Evolutionary conservation across 2,888 invertebrate genomes (phyloP).

Genomic region (Pristionchus mayeri): DNA sequence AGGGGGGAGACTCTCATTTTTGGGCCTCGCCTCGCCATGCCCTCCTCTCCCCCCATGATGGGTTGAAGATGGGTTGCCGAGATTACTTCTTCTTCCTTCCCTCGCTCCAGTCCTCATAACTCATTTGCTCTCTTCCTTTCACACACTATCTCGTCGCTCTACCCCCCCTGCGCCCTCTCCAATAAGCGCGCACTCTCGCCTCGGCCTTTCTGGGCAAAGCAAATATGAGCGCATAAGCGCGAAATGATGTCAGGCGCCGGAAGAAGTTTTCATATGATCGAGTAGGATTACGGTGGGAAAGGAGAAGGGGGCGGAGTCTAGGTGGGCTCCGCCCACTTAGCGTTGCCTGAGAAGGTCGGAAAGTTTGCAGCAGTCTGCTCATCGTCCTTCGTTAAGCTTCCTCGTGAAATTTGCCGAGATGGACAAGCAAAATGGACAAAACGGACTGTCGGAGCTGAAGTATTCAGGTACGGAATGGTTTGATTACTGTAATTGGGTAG

Average conservation of each 20-base stretch:
- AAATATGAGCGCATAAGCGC: background rate
- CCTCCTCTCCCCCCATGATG: too few relatives aligned
- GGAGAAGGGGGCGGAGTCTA: constrained; percentile 13
- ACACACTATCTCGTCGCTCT: constrained; percentile 12
- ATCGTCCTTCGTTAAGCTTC: background rate
- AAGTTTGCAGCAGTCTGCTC: background rate
- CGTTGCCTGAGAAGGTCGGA: background rate
- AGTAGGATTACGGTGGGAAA: constrained; percentile 30
- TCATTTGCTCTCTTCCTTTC: constrained; percentile 12
- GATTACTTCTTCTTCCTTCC: constrained; percentile 33
- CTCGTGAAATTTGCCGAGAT: background rate
- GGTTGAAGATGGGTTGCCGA: constrained; percentile 31
- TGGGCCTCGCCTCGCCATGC: background rate
- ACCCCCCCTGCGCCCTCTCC: constrained; percentile 1
- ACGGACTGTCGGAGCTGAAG: constrained; percentile 9
- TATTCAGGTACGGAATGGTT: constrained; percentile 27
- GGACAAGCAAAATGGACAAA: constrained; percentile 1
- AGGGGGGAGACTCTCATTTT: background rate
- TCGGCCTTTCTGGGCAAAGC: background rate
- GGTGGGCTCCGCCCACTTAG: constrained; percentile 30
- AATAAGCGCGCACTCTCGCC: background rate
- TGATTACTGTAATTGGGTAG: background rate
- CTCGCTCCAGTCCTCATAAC: background rate
- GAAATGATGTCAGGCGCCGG: constrained; percentile 38
- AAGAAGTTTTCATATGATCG: background rate